Evolutionary conservation across 2,888 invertebrate species (phyloP).

Genomic region (Calliphora vomitoria): DNA sequence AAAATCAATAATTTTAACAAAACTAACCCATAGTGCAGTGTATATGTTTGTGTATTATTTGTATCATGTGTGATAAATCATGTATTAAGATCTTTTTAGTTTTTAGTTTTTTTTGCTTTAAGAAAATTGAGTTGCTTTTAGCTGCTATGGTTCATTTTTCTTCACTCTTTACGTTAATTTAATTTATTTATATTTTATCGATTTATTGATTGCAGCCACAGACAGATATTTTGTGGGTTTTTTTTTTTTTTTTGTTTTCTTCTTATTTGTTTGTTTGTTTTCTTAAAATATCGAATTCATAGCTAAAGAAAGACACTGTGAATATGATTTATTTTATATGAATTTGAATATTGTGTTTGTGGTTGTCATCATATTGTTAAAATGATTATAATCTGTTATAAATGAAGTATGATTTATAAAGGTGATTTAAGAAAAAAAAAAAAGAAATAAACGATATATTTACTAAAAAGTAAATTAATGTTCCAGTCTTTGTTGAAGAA

Average conservation of each 20-base stretch:
- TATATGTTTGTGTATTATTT: constrained; percentile 3
- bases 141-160: constrained; percentile 35
- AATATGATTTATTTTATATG: constrained; percentile 71
- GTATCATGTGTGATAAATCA: constrained; percentile 69
- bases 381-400: constrained; percentile 66
- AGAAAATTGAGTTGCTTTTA: constrained; percentile 69
- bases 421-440: constrained; percentile 22
- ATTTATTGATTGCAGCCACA: constrained; percentile 66
- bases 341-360: constrained; percentile 72
- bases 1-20: too few species aligned
- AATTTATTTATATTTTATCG: constrained; percentile 71
- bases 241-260: constrained; percentile 15
- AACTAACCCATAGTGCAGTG: not conserved
- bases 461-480: not conserved
- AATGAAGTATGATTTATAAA: constrained; percentile 70
- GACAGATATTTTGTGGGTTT: not conserved
- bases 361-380: constrained; percentile 73
- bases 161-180: constrained; percentile 50
- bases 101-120: constrained; percentile 1
- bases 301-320: constrained; percentile 33
- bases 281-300: constrained; percentile 31
- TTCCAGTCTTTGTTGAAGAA: too few species aligned
- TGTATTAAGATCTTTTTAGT: constrained; percentile 36
- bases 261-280: not conserved
- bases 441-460: not conserved